A percentile compares a stretch with the other conserved stretches of the same genome.
phyloP scores from a whole-genome alignment of 2,888 invertebrate species.

The Apotomis betuletana region DNA sequence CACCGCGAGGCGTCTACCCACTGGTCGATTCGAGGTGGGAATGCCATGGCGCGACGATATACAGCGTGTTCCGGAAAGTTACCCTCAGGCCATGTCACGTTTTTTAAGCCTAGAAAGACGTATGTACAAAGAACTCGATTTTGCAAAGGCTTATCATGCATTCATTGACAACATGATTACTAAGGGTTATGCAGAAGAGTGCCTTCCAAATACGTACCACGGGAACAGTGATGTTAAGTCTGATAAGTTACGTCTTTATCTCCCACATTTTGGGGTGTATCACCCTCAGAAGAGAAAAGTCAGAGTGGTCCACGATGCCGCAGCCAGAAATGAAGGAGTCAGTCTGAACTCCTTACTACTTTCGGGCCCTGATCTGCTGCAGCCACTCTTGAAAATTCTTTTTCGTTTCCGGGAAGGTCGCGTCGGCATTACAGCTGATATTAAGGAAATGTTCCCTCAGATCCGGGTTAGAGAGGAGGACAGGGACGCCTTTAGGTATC shows the following conservation, averaged over 20 bases:
- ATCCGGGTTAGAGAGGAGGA: slow-evolving; percentile 49
- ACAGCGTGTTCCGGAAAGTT: slow-evolving; percentile 9
- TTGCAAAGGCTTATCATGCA: slow-evolving; percentile 3
- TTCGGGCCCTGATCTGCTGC: slow-evolving; percentile 50
- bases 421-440: slow-evolving; percentile 44
- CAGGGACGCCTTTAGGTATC: slow-evolving; percentile 47
- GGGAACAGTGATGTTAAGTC: background rate
- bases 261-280: slow-evolving; percentile 22
- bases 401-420: slow-evolving; percentile 42
- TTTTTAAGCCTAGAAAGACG: slow-evolving; percentile 10
- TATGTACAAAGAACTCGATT: slow-evolving; percentile 1
- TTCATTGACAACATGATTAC: slow-evolving; percentile 3
- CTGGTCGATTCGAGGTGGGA: slow-evolving; percentile 7
- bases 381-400: slow-evolving; percentile 48
- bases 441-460: slow-evolving; percentile 52
- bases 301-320: slow-evolving; percentile 53
- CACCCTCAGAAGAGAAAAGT: slow-evolving; percentile 37
- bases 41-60: slow-evolving; percentile 6
- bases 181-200: slow-evolving; percentile 11
- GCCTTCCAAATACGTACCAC: background rate
- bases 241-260: slow-evolving; percentile 10
- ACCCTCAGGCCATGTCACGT: slow-evolving; percentile 14
- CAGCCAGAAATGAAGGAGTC: slow-evolving; percentile 44
- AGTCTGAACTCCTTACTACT: slow-evolving; percentile 50
- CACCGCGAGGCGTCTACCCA: background rate